Evolutionary conservation across 2,888 invertebrate species (phyloP).

Genomic region (Mimachlamys varia): DNA sequence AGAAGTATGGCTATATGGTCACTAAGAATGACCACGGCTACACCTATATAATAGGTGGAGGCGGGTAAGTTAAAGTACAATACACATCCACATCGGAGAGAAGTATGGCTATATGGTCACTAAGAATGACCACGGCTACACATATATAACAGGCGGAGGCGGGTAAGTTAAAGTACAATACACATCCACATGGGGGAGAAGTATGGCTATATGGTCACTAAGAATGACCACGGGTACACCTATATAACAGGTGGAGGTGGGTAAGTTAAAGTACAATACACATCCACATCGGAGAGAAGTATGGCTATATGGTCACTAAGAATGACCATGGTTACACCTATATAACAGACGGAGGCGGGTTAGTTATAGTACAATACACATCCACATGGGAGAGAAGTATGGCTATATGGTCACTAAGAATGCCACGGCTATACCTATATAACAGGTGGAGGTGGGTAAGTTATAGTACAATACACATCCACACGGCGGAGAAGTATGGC

Average conservation of each 20-base stretch:
- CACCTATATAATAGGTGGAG: slow-evolving; percentile 95
- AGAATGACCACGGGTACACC: slow-evolving; percentile 87
- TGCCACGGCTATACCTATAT: slow-evolving; percentile 93
- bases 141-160: slow-evolving; percentile 94
- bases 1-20: slow-evolving; percentile 93
- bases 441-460: slow-evolving; percentile 88
- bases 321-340: slow-evolving; percentile 90
- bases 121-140: slow-evolving; percentile 86
- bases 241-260: slow-evolving; percentile 93
- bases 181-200: slow-evolving; percentile 91
- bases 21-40: slow-evolving; percentile 85
- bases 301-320: slow-evolving; percentile 88
- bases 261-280: slow-evolving; percentile 77
- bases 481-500: slow-evolving; percentile 95
- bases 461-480: slow-evolving; percentile 80
- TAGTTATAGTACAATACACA: slow-evolving; percentile 61
- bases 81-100: slow-evolving; percentile 91
- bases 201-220: slow-evolving; percentile 90
- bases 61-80: slow-evolving; percentile 81
- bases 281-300: slow-evolving; percentile 92
- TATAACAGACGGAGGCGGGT: slow-evolving; percentile 90
- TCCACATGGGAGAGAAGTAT: slow-evolving; percentile 93
- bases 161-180: slow-evolving; percentile 80
- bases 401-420: slow-evolving; percentile 87
- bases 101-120: slow-evolving; percentile 91